A percentile compares a stretch with the other conserved stretches of the same genome.
Conservation (phyloP, 1,140 invertebrate genomes). For the Araneus ventricosus region DNA sequence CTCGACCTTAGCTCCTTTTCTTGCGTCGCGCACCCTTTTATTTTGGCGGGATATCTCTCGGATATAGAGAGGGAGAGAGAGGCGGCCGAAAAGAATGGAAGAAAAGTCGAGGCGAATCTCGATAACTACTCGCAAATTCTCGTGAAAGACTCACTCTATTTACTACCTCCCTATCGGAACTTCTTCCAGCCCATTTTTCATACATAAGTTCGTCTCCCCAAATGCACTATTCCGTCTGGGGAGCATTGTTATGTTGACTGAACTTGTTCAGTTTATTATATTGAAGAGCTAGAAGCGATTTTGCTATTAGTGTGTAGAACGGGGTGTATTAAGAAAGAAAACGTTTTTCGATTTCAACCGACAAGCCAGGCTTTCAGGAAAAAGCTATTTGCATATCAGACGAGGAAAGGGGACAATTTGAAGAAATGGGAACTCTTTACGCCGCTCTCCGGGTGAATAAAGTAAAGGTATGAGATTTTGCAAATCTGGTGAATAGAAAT, state of each 20-base stretch:
- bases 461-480: background rate
- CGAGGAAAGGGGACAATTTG: background rate
- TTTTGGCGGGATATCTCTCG: background rate
- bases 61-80: background rate
- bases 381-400: no score
- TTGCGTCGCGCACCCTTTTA: background rate
- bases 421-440: background rate
- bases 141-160: slow-evolving; percentile 65
- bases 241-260: background rate
- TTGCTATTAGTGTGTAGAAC: background rate
- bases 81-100: background rate
- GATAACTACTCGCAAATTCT: slow-evolving; percentile 63
- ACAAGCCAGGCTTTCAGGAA: background rate
- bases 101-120: slow-evolving; percentile 61
- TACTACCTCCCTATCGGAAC: background rate
- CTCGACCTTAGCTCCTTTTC: background rate
- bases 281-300: slow-evolving; percentile 2
- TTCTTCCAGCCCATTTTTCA: background rate
- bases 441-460: background rate
- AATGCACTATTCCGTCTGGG: background rate
- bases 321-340: slow-evolving; percentile 7
- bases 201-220: background rate
- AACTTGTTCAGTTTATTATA: slow-evolving; percentile 13
- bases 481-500: background rate
- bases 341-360: background rate